Base-by-base conservation (phyloP, 2,888 invertebrate species). In the Archips xylosteana region DNA sequence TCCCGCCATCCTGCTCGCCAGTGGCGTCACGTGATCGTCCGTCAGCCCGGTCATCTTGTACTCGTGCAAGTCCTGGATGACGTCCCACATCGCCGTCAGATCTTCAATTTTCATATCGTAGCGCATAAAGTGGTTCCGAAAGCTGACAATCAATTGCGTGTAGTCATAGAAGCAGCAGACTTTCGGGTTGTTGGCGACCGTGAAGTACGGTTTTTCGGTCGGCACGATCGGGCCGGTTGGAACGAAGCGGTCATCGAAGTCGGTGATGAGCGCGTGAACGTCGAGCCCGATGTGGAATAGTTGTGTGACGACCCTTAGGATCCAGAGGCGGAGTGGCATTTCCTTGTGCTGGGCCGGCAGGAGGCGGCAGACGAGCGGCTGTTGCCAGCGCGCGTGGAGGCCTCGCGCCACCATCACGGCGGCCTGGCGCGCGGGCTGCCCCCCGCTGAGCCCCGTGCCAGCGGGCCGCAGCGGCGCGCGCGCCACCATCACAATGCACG, bases 101-200 rank as follows among this genome's bases (percentile, higher is more conserved):
- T 39, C 39, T 5, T 39, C 39, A 6, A 39, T 4, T 39, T 39
- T 45, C 3, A 45, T 45, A 45, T 45, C 3, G 45, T 45, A 45
- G 12, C 12, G 10, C 34, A 13, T 61, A n/a, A 71, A 66, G 12
- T 47, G 39, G 10, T 71, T 51, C 0, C 61, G 45, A 4, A 71
- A 45, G 36, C 51, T 61, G n/a, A 60, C 34, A 60, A 66, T 65
- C 39, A 71, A n/a, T 32, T 54, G 61, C 13, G 71, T 45, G 45
- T 60, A 45, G 32, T 71, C 71, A 15, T 71, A 66, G 4, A 71
- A 71, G 45, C 51, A 61, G 66, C 51, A 66, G 15, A 71, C 42
- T 34, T 61, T 36, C 42, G 23, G 39, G 13, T 8, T n/a, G 6
- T 54, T 23, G 23, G 23, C 51, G 10, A 51, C 42, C 36, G 34